Evolutionary conservation across 2,888 invertebrate genomes (phyloP), one percentile per base, ranked within the genome.

Genomic region (Cosmia trapezina): DNA sequence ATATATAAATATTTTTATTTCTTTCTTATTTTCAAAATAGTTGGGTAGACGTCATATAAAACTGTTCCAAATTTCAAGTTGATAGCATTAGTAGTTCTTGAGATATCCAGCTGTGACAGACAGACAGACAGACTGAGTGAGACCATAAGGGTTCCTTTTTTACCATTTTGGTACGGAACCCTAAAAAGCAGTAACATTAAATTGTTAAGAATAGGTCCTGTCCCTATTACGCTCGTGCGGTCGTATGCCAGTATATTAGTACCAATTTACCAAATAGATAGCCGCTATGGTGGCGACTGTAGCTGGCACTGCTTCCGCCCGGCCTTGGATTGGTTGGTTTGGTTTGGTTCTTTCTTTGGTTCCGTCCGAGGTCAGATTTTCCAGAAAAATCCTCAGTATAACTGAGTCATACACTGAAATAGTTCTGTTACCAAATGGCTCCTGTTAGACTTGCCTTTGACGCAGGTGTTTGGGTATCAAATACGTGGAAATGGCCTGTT

Each of bases 191-290:
- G n/a, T n/a, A 63, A 61, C 41, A 56, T 69, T 70, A 61, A 66
- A 73, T 78, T 81, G 59, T 73, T 78, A 73, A 68, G 54, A 81
- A 73, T 81, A 73, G 70, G 28, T 71, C 60, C 37, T 49, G 28
- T 71, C 60, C 37, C 49, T 54, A 68, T 53, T 61, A 59, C 37
- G 47, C 56, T 47, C 57, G 53, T 73, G 49, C 61, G 22, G 47
- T 61, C 69, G 70, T 70, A 63, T 77, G 28, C 41, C 54, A 17
- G 54, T 53, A 68, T 64, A 73, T 70, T 78, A 77, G 49, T 62
- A 56, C 7, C 80, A 81, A 68, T 81, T 72, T 81, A 72, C 60
- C 77, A 67, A 77, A 70, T 70, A 72, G 65, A 76, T 68, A 57
- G 43, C 28, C 54, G 64, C 69, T 64, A 63, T 57, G 51, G 53